Percentiles rank a stretch among this genome's conserved stretches.
phyloP scores from a whole-genome alignment of 2,113 vertebrate genomes.

The Crotalus tigris region DNA sequence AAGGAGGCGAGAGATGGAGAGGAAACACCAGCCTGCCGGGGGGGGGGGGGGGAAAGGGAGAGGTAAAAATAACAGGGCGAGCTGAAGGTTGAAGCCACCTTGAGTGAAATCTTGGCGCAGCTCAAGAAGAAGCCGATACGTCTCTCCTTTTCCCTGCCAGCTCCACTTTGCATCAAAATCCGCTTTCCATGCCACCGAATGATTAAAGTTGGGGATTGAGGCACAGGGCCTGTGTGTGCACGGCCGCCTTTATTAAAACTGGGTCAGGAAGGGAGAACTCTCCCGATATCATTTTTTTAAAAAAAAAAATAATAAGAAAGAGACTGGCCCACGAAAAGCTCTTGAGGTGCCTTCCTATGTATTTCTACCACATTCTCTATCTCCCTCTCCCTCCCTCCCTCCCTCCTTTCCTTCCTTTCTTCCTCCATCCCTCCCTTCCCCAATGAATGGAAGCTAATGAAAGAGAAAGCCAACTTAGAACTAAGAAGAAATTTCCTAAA shows the following conservation, averaged over 20 bases:
- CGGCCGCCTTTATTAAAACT: conserved; percentile 50
- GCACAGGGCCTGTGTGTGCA: conserved; percentile 29
- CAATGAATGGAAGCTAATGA: too few species aligned
- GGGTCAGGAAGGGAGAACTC: conserved; percentile 59
- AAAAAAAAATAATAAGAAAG: background rate
- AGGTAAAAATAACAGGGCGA: conserved; percentile 33
- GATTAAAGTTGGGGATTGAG: conserved; percentile 70
- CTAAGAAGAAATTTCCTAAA: too few species aligned
- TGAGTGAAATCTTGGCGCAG: conserved; percentile 63
- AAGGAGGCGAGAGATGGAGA: conserved; percentile 20
- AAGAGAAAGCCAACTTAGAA: too few species aligned
- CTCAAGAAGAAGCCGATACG: conserved; percentile 43
- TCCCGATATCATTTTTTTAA: background rate
- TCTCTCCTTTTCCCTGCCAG: conserved; percentile 69
- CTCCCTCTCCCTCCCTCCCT: too few species aligned
- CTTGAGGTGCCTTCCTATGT: conserved; percentile 35
- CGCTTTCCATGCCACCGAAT: conserved; percentile 69
- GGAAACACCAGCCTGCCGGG: too few species aligned
- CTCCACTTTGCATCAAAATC: conserved; percentile 73
- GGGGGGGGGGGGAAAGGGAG: too few species aligned
- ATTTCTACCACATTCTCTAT: conserved; percentile 40
- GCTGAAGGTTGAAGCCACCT: conserved; percentile 71
- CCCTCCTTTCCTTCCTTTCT: too few species aligned
- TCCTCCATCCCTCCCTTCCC: too few species aligned
- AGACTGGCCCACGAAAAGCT: conserved; percentile 48